These are phyloP conservation scores for Falco rusticolus DNA, from an alignment of 2,797 vertebrate genomes.

Conservation along the genomic window DNA sequence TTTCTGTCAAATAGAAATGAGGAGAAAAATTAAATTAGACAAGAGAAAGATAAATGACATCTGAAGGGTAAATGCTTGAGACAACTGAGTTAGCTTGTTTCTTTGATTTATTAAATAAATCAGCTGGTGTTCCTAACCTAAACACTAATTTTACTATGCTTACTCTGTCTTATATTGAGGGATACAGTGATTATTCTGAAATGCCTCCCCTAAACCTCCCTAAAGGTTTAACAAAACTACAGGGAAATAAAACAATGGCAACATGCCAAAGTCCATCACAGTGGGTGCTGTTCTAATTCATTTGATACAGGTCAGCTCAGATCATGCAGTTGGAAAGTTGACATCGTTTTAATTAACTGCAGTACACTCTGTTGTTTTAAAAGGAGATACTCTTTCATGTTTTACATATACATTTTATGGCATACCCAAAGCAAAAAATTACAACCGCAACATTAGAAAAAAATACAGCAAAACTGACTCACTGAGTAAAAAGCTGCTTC, in stretches of 20 bases:
- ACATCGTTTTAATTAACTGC: constrained; percentile 48
- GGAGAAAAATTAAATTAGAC: constrained; percentile 51
- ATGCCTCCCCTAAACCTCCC: constrained; percentile 21
- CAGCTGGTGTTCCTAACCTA: constrained; percentile 25
- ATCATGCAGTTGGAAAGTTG: constrained; percentile 15
- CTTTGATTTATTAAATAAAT: constrained; percentile 66
- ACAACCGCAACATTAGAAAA: not conserved
- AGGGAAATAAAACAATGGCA: constrained; percentile 46
- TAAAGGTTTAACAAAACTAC: constrained; percentile 18
- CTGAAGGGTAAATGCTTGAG: constrained; percentile 35
- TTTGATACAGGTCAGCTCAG: constrained; percentile 31
- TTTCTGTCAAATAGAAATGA: constrained; percentile 25
- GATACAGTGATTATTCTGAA: constrained; percentile 30
- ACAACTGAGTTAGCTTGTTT: constrained; percentile 27
- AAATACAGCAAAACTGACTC: not conserved
- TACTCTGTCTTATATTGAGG: not conserved
- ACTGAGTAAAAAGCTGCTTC: not conserved
- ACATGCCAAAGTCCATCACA: constrained; percentile 22
- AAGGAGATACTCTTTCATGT: not conserved
- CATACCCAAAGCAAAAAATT: not conserved
- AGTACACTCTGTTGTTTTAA: constrained; percentile 12
- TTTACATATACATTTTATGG: constrained; percentile 6
- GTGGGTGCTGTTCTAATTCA: constrained; percentile 10
- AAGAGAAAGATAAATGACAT: constrained; percentile 10
- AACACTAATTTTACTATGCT: constrained; percentile 23